phyloP scores from a whole-genome alignment of 23 tunicate species.

The Ciona savignyi region DNA sequence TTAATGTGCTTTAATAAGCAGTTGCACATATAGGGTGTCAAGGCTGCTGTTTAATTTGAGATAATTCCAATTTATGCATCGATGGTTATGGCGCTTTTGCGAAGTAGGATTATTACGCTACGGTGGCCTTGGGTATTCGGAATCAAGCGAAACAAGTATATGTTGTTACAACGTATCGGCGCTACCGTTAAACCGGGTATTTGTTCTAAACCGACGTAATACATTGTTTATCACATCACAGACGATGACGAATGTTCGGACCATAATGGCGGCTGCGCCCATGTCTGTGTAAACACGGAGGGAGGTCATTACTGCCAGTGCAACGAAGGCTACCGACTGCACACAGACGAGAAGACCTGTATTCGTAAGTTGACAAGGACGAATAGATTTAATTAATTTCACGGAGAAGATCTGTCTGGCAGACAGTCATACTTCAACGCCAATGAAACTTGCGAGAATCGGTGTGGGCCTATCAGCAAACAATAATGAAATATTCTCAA shows the following conservation, averaged over 20 bases:
- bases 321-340: conserved; percentile 78
- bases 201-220: not conserved
- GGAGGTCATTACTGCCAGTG: conserved; percentile 90
- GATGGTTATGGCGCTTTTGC: not conserved
- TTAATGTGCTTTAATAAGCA: not conserved
- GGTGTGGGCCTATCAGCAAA: not conserved
- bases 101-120: too few relatives aligned
- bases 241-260: conserved; percentile 88
- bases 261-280: conserved; percentile 98
- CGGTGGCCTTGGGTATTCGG: too few relatives aligned
- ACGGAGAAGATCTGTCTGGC: not conserved
- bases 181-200: too few relatives aligned
- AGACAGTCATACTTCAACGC: not conserved
- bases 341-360: conserved; percentile 85
- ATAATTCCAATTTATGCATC: not conserved
- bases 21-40: not conserved
- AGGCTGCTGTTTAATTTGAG: not conserved
- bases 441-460: not conserved
- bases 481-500: too few relatives aligned
- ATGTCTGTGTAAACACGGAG: conserved; percentile 70
- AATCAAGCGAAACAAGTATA: too few relatives aligned
- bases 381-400: too few relatives aligned
- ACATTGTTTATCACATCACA: not conserved
- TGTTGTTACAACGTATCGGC: too few relatives aligned
- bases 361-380: conserved; percentile 55